A percentile compares a stretch with the other conserved stretches of the same genome.
These are phyloP conservation scores for Eunapius fragilis DNA, from an alignment of 37 sponge, comb jelly and placozoan species.

Conservation along the genomic window DNA sequence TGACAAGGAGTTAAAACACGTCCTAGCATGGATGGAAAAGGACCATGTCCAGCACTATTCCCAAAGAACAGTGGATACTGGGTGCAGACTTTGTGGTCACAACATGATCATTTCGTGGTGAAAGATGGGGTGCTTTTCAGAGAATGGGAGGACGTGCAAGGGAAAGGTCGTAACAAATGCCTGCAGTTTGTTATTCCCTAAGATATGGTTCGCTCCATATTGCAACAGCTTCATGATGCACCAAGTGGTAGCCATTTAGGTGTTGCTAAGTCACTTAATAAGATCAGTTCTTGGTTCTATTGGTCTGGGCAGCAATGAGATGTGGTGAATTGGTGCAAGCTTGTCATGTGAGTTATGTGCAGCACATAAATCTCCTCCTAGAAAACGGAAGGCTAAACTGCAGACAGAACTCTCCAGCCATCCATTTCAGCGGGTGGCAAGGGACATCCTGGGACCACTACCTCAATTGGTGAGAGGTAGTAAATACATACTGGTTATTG, in stretches of 20 bases:
- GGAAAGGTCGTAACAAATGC: neutral
- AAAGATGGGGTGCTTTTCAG: neutral
- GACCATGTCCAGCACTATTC: too few species aligned
- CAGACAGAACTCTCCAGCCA: neutral
- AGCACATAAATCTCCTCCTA: neutral
- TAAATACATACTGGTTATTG: neutral
- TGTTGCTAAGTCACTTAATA: conserved; percentile 1
- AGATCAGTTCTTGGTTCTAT: conserved; percentile 1
- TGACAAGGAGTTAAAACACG: neutral
- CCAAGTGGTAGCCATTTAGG: too few species aligned
- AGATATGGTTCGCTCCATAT: neutral
- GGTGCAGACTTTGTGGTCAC: neutral
- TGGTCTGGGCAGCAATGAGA: neutral
- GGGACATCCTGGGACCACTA: neutral
- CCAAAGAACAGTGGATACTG: too few species aligned
- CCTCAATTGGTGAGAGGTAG: neutral
- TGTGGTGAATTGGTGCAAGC: neutral
- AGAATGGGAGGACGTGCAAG: neutral
- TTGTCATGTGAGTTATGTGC: neutral
- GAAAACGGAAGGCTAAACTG: neutral
- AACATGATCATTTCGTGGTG: neutral
- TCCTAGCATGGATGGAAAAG: neutral
- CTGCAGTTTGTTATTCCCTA: neutral
- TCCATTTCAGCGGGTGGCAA: conserved; percentile 15
- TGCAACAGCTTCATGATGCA: neutral